These are phyloP conservation scores for Neotoxoptera formosana DNA, from an alignment of 1,140 invertebrate genomes.

Conservation along the genomic window DNA sequence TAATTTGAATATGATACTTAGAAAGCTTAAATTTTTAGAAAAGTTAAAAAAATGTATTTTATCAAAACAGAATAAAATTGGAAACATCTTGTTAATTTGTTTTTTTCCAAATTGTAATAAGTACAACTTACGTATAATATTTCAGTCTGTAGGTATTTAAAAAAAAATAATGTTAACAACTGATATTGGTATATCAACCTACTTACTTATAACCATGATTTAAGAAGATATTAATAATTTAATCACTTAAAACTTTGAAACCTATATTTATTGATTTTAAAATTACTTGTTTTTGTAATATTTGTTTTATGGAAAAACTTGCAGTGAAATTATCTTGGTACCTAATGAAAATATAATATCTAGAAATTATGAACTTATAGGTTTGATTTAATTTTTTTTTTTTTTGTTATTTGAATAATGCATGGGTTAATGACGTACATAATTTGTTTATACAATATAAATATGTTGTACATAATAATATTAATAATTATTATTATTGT, in stretches of 20 bases:
- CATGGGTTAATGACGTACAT: not conserved
- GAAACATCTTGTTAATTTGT: too few relatives aligned
- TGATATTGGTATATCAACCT: not conserved
- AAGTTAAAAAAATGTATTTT: not conserved
- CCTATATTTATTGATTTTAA: not conserved
- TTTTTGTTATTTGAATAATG: not conserved
- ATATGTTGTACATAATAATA: too few relatives aligned
- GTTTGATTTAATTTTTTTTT: not conserved
- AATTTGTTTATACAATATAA: too few relatives aligned
- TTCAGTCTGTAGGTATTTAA: not conserved
- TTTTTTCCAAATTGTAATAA: not conserved
- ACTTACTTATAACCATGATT: not conserved
- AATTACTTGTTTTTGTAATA: not conserved
- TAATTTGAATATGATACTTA: not conserved
- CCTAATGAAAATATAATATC: not conserved
- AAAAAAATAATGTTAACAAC: not conserved
- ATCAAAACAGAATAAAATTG: too few relatives aligned
- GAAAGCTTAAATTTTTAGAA: not conserved
- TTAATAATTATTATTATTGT: too few relatives aligned
- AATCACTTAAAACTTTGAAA: not conserved
- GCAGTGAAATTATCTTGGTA: not conserved
- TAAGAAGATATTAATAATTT: not conserved
- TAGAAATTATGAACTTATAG: not conserved
- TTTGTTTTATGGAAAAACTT: not conserved
- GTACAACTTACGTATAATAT: too few relatives aligned